Conservation (phyloP, 35 echinoderm and acorn worm species). For the Patiria miniata region DNA sequence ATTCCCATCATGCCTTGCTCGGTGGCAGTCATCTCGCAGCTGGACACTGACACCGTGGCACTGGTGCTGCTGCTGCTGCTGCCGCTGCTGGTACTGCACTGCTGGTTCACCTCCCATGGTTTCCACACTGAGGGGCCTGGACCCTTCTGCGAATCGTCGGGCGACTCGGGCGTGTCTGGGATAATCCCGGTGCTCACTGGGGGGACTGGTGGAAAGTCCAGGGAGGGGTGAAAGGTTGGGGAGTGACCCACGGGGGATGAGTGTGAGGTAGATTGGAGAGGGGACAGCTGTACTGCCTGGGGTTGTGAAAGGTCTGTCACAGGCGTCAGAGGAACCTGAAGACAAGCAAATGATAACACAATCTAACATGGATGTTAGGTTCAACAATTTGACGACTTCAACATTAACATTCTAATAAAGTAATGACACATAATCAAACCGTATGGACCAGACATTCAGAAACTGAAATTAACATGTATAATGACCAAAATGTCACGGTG, state of each 20-base stretch:
- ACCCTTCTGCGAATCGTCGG: background rate
- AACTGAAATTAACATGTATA: no score
- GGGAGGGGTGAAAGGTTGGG: background rate
- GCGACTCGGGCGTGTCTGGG: background rate
- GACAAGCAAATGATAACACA: background rate
- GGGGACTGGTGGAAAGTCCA: background rate
- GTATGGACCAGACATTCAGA: no score
- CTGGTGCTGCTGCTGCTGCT: slow-evolving; percentile 7
- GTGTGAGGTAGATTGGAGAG: slow-evolving; percentile 20
- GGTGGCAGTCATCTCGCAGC: background rate
- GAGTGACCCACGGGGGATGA: background rate
- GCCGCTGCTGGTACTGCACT: background rate
- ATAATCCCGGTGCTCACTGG: background rate
- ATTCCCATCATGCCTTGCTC: background rate
- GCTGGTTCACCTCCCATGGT: background rate
- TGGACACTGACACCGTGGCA: background rate
- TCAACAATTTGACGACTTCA: no score
- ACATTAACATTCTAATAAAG: no score
- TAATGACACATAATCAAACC: no score
- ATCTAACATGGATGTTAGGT: no score
- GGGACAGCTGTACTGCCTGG: background rate
- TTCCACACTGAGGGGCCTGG: background rate
- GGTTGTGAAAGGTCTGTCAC: background rate
- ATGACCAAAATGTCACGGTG: no score
- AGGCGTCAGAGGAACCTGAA: background rate